These are phyloP conservation scores for Salpingus planirostris DNA, from an alignment of 2,888 invertebrate genomes.

Conservation along the genomic window DNA sequence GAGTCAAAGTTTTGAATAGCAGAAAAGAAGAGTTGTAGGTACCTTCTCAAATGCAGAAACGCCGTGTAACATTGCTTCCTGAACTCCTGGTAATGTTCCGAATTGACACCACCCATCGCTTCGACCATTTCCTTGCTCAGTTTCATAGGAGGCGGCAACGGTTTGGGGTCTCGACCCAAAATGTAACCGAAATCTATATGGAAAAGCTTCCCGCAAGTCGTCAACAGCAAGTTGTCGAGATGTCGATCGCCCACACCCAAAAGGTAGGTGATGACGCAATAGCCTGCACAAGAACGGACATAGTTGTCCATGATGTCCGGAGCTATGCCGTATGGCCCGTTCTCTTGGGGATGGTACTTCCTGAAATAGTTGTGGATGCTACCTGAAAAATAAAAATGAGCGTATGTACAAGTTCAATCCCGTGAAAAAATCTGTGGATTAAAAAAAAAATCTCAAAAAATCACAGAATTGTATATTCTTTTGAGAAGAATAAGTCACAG, in stretches of 20 bases:
- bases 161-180: constrained; percentile 96
- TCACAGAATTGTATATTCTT: too few species aligned
- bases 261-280: constrained; percentile 96
- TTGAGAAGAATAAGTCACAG: too few species aligned
- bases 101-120: constrained; percentile 86
- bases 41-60: constrained; percentile 86
- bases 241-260: constrained; percentile 97
- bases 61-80: constrained; percentile 92
- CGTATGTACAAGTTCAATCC: background rate
- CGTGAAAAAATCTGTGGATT: too few species aligned
- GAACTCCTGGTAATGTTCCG: constrained; percentile 92
- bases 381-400: too few species aligned
- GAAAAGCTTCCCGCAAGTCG: constrained; percentile 82
- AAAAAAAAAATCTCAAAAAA: too few species aligned
- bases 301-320: constrained; percentile 97
- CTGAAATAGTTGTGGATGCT: constrained; percentile 90
- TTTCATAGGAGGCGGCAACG: constrained; percentile 98
- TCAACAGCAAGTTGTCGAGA: constrained; percentile 91
- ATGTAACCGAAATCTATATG: constrained; percentile 99
- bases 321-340: constrained; percentile 80
- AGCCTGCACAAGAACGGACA: constrained; percentile 91
- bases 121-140: constrained; percentile 99
- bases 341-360: constrained; percentile 81
- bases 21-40: too few species aligned
- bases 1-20: too few species aligned